A percentile compares a stretch with the other conserved stretches of the same genome.
These are phyloP conservation scores for Brachionus angularis DNA, from an alignment of 1,140 invertebrate species.

Conservation along the genomic window DNA sequence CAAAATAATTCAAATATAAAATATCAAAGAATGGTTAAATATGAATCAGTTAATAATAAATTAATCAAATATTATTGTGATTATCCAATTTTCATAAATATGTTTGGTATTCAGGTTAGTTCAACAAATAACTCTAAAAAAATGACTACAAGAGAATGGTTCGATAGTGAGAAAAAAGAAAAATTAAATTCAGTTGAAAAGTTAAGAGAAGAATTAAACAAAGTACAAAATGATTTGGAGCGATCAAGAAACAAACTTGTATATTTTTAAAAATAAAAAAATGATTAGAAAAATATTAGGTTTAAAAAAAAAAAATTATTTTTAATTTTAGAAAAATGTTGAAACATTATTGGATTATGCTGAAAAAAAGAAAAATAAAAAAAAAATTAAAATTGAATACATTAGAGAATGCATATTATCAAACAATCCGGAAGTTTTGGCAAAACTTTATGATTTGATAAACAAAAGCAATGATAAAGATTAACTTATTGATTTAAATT, in stretches of 20 bases:
- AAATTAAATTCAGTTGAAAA: constrained; percentile 27
- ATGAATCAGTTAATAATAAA: constrained; percentile 1
- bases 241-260: constrained; percentile 29
- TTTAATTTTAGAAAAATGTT: constrained; percentile 37
- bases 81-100: constrained; percentile 27
- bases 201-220: constrained; percentile 21
- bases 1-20: constrained; percentile 19
- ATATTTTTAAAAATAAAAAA: background rate
- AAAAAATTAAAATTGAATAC: constrained; percentile 25
- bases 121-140: constrained; percentile 3
- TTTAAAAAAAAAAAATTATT: background rate
- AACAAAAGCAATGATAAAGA: constrained; percentile 35
- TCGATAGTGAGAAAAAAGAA: constrained; percentile 30
- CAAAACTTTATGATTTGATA: constrained; percentile 9
- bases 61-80: constrained; percentile 26
- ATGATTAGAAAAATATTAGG: no score
- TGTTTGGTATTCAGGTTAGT: constrained; percentile 7
- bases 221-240: constrained; percentile 14
- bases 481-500: background rate
- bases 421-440: constrained; percentile 20
- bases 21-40: constrained; percentile 27
- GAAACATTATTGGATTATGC: constrained; percentile 31
- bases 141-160: constrained; percentile 41
- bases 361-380: constrained; percentile 32
- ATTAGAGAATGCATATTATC: constrained; percentile 40